These are phyloP conservation scores for Epicampocera succincta DNA, from an alignment of 2,888 invertebrate species.

Conservation along the genomic window DNA sequence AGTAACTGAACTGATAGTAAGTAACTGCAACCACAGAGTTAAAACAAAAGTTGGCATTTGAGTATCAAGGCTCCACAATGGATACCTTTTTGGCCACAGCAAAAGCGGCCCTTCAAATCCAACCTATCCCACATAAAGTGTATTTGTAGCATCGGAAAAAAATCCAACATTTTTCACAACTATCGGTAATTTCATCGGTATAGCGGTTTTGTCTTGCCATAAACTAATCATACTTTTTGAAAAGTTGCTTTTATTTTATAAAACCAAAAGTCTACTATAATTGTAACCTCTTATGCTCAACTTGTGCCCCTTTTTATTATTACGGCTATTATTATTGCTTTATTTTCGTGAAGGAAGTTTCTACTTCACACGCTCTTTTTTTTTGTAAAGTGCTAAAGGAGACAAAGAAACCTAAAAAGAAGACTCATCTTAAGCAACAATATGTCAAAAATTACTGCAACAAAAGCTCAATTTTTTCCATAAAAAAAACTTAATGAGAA, in stretches of 20 bases:
- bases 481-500: conserved; percentile 45
- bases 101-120: too few relatives aligned
- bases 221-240: not conserved
- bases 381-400: conserved; percentile 10
- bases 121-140: too few relatives aligned
- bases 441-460: conserved; percentile 67
- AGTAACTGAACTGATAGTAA: too few relatives aligned
- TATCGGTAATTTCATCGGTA: too few relatives aligned
- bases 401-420: conserved; percentile 27
- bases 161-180: too few relatives aligned
- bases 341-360: conserved; percentile 58
- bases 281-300: conserved; percentile 45
- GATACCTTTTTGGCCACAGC: too few relatives aligned
- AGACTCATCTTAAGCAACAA: conserved; percentile 61
- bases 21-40: too few relatives aligned
- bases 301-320: conserved; percentile 19
- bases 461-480: conserved; percentile 46
- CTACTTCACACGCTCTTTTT: conserved; percentile 52
- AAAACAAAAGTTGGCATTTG: too few relatives aligned
- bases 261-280: conserved; percentile 19
- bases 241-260: conserved; percentile 2
- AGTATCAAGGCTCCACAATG: too few relatives aligned
- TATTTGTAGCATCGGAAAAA: too few relatives aligned
- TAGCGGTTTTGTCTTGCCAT: too few relatives aligned
- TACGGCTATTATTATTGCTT: not conserved